Evolutionary conservation across 2,888 invertebrate genomes (phyloP).

Genomic region (Diabrotica balteata): DNA sequence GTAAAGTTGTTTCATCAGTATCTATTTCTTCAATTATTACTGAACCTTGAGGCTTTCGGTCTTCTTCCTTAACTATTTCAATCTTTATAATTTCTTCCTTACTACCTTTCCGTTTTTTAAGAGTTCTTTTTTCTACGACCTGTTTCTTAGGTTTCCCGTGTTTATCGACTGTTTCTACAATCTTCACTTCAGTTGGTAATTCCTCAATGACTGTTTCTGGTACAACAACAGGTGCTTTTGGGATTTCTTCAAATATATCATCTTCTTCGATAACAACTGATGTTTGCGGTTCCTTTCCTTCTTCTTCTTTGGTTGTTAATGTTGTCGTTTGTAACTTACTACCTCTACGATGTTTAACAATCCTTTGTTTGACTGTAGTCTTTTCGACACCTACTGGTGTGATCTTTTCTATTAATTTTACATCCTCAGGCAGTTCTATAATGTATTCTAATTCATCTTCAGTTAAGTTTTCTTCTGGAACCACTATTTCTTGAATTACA

Average conservation of each 20-base stretch:
- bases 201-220: slow-evolving; percentile 44
- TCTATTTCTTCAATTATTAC: slow-evolving; percentile 55
- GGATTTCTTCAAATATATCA: slow-evolving; percentile 44
- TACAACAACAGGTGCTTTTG: slow-evolving; percentile 25
- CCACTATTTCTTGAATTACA: slow-evolving; percentile 46
- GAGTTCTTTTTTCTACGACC: slow-evolving; percentile 54
- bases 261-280: slow-evolving; percentile 46
- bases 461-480: slow-evolving; percentile 40
- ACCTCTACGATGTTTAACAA: slow-evolving; percentile 58
- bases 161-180: slow-evolving; percentile 43
- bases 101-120: slow-evolving; percentile 47
- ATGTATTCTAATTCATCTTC: slow-evolving; percentile 53
- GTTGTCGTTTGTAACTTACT: slow-evolving; percentile 55
- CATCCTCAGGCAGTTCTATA: slow-evolving; percentile 37
- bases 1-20: slow-evolving; percentile 34
- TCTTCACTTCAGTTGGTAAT: slow-evolving; percentile 47
- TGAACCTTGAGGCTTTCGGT: slow-evolving; percentile 58
- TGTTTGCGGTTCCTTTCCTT: slow-evolving; percentile 45
- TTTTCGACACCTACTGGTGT: slow-evolving; percentile 31
- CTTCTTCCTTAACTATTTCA: slow-evolving; percentile 57
- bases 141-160: slow-evolving; percentile 43
- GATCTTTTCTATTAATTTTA: slow-evolving; percentile 32
- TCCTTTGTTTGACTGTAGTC: slow-evolving; percentile 55
- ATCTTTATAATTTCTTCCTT: slow-evolving; percentile 54
- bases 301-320: slow-evolving; percentile 48